phyloP scores from a whole-genome alignment of 2,888 invertebrate genomes.

The Drosophila koepferae region DNA sequence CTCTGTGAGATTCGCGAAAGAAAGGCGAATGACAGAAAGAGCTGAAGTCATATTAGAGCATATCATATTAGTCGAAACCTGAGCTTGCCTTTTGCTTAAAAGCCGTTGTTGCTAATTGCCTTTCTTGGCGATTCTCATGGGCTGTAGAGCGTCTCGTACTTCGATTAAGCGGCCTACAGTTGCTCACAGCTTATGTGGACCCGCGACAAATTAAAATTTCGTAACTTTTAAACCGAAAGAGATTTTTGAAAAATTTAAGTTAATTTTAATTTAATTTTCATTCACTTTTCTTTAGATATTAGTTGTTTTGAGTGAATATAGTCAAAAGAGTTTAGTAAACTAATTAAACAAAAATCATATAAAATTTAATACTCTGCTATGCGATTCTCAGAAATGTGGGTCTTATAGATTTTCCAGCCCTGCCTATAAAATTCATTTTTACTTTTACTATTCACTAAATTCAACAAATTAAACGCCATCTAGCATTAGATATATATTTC shows the following conservation, averaged over 20 bases:
- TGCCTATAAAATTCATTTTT: not conserved
- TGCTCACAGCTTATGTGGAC: no score
- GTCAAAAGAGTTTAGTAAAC: not conserved
- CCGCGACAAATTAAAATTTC: no score
- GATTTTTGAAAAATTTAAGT: no score
- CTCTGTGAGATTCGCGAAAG: not conserved
- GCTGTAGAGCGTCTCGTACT: not conserved
- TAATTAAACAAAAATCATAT: not conserved
- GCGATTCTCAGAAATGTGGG: not conserved
- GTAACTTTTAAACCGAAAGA: no score
- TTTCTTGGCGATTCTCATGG: slow-evolving; percentile 1
- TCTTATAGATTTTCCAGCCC: not conserved
- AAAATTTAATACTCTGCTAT: not conserved
- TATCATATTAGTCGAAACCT: not conserved
- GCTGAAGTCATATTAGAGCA: not conserved
- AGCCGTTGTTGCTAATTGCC: no score
- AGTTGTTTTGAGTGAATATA: no score
- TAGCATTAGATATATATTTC: not conserved
- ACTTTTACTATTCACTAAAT: not conserved
- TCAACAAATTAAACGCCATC: not conserved
- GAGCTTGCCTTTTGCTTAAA: not conserved
- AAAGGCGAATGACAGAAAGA: not conserved
- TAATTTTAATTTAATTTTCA: no score
- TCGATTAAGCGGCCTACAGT: no score
- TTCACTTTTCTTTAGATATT: no score